A percentile compares a stretch with the other conserved stretches of the same genome.
These are phyloP conservation scores for Bergia puertoricense DNA, from an alignment of 92 coral and sea anemone species.

Conservation along the genomic window DNA sequence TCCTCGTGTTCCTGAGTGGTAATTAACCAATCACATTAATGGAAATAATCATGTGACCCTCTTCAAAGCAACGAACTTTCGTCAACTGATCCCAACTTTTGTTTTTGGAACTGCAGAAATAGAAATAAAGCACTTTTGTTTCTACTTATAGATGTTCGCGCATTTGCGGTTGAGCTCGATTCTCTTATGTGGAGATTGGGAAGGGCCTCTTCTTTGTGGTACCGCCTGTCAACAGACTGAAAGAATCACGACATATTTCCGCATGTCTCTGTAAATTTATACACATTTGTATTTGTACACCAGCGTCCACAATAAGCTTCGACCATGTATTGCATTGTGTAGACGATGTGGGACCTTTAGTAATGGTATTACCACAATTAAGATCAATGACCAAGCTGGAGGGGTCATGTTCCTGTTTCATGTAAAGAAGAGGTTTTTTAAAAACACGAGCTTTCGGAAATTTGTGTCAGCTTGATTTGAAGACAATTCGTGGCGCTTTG, in stretches of 20 bases:
- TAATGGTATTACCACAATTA: too few species aligned
- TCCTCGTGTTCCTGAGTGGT: background rate
- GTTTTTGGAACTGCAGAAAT: background rate
- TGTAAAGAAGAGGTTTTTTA: too few species aligned
- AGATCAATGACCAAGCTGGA: too few species aligned
- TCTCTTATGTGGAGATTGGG: background rate
- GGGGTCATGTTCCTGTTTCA: too few species aligned
- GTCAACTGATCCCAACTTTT: background rate
- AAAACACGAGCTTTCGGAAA: background rate
- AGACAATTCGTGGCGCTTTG: background rate
- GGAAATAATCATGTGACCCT: background rate
- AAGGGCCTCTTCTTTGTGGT: conserved; percentile 21
- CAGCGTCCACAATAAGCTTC: background rate
- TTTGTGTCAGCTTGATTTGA: background rate
- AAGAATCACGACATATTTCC: conserved; percentile 11
- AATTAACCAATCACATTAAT: conserved; percentile 5
- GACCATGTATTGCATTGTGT: too few species aligned
- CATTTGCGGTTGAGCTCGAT: background rate
- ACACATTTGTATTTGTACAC: background rate
- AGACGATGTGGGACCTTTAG: too few species aligned
- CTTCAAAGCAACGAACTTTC: background rate
- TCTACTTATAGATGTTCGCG: background rate
- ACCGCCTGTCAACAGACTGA: conserved; percentile 7
- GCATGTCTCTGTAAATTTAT: background rate
- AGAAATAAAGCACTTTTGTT: background rate